phyloP scores from a whole-genome alignment of 2,888 invertebrate genomes.

The Nephrotoma guestfalica region DNA sequence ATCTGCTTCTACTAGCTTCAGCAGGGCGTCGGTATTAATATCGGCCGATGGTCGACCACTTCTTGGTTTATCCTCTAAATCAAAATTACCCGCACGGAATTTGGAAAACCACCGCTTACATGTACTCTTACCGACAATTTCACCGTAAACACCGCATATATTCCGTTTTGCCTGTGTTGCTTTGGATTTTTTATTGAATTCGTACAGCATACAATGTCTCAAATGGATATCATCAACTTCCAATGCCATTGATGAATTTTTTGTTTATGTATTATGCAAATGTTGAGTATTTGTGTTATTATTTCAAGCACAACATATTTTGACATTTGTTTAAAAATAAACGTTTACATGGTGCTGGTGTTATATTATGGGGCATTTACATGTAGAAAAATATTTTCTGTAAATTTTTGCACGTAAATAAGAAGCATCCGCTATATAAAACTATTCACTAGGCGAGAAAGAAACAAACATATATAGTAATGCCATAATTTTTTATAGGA shows the following conservation, averaged over 20 bases:
- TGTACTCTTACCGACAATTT: neutral
- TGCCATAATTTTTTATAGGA: too few relatives aligned
- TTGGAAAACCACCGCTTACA: constrained; percentile 15
- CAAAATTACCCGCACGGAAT: constrained; percentile 16
- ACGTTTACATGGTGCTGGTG: neutral
- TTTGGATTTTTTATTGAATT: neutral
- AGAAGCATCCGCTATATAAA: too few relatives aligned
- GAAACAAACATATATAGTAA: too few relatives aligned
- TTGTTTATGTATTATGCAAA: neutral
- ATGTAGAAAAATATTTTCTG: too few relatives aligned
- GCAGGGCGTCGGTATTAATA: neutral
- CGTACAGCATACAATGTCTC: neutral
- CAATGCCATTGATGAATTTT: neutral
- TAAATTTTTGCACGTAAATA: too few relatives aligned
- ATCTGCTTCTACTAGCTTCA: neutral
- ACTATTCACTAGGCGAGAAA: too few relatives aligned
- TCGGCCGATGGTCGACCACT: neutral
- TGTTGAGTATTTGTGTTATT: neutral
- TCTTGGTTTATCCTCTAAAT: constrained; percentile 7
- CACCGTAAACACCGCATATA: neutral
- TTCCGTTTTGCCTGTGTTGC: neutral
- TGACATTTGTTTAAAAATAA: neutral
- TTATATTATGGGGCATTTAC: too few relatives aligned
- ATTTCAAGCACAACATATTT: neutral
- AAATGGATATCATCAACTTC: neutral